A percentile compares a stretch with the other conserved stretches of the same genome.
These are phyloP conservation scores for Brachionus sp. DNA, from an alignment of 1,140 invertebrate genomes.

Conservation along the genomic window DNA sequence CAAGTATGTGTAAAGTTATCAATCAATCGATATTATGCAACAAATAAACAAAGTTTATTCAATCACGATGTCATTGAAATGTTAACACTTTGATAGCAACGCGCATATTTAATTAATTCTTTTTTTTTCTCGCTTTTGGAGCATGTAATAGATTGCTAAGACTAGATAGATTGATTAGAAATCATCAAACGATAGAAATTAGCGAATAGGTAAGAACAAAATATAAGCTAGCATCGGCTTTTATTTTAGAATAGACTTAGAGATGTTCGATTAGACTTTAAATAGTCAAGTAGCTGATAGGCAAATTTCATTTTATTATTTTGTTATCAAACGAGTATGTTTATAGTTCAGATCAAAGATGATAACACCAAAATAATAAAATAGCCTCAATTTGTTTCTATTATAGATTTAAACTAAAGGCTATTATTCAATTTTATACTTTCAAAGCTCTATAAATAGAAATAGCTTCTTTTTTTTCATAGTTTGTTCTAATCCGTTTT, in stretches of 20 bases:
- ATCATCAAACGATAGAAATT: neutral
- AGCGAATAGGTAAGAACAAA: slow-evolving; percentile 14
- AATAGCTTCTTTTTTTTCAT: neutral
- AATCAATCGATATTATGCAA: slow-evolving; percentile 21
- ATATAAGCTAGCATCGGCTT: neutral
- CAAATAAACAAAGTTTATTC: slow-evolving; percentile 12
- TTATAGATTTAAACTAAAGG: neutral
- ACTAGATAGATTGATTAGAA: neutral
- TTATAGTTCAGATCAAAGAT: slow-evolving; percentile 16
- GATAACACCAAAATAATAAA: slow-evolving; percentile 9
- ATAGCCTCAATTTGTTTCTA: slow-evolving; percentile 3
- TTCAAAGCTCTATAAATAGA: neutral
- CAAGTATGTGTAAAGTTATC: neutral
- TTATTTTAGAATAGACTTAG: neutral
- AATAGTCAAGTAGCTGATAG: slow-evolving; percentile 33
- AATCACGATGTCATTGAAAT: neutral
- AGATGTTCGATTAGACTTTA: neutral
- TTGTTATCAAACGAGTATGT: slow-evolving; percentile 7
- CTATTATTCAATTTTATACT: slow-evolving; percentile 17
- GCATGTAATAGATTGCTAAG: slow-evolving; percentile 36
- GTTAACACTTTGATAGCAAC: neutral
- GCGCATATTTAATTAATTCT: neutral
- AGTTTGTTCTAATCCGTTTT: neutral
- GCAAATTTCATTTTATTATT: slow-evolving; percentile 13
- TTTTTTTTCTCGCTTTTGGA: slow-evolving; percentile 11